phyloP scores from a whole-genome alignment of 1,140 invertebrate genomes.

The Zophobas morio region DNA sequence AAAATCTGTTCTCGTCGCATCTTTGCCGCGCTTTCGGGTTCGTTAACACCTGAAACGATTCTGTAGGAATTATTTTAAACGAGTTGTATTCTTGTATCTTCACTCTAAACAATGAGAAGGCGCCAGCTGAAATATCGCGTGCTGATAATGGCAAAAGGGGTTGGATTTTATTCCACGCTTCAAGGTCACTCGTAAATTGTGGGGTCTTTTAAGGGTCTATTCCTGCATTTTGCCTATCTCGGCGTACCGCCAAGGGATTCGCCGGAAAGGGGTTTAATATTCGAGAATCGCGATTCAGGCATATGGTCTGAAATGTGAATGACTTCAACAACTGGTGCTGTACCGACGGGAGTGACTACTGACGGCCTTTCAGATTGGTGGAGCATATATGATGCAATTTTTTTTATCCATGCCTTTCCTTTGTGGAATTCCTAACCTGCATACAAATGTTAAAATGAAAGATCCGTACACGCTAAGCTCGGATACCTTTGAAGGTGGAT shows the following conservation, averaged over 20 bases:
- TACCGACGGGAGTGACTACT: not conserved
- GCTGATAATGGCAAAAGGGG: slow-evolving; percentile 35
- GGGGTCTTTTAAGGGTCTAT: slow-evolving; percentile 3
- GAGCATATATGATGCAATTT: no score
- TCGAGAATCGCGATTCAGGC: slow-evolving; percentile 2
- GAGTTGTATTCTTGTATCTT: not conserved
- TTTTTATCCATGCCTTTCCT: no score
- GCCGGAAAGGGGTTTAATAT: slow-evolving; percentile 24
- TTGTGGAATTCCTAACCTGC: no score
- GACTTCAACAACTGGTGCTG: not conserved
- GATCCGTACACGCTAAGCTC: no score
- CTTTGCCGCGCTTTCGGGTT: not conserved
- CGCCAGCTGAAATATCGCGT: slow-evolving; percentile 22
- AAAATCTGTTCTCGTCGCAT: slow-evolving; percentile 4
- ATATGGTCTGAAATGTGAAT: slow-evolving; percentile 15
- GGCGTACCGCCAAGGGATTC: not conserved
- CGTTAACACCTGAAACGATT: slow-evolving; percentile 32
- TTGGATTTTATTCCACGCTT: slow-evolving; percentile 4
- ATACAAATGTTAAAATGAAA: no score
- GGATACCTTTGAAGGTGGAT: no score
- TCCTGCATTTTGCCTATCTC: slow-evolving; percentile 11
- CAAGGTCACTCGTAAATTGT: slow-evolving; percentile 21
- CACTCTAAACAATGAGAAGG: not conserved
- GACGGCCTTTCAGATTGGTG: no score
- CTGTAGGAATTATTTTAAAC: not conserved